Evolutionary conservation across 2,113 vertebrate genomes (phyloP), one percentile per base, ranked within the genome.

Genomic region (Odocoileus virginianus): DNA sequence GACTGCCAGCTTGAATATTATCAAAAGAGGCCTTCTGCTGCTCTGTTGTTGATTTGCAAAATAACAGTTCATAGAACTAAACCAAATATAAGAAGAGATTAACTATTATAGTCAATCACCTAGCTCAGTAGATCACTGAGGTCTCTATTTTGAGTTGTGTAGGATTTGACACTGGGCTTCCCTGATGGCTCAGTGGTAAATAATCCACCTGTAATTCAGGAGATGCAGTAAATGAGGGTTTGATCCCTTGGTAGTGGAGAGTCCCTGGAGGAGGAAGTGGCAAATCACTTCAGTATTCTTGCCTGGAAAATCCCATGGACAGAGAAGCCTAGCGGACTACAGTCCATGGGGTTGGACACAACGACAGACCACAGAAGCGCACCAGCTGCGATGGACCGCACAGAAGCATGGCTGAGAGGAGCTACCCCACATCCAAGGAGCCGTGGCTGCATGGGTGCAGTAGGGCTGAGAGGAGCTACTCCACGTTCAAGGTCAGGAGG

Each of bases 351-450:
- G 36, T 25, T 43, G 71, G 71, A 13, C 11, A 25, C 17, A 50
- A 50, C 3, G 47, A 50, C 47, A 50, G 47, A 50, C 12, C 2
- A 12, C 47, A 50, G 47, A 50, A 50, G 47, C 12, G 12, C 3
- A 1, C 47, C 47, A 50, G 13, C 12, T 50, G 47, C 0, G 12
- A 13, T 3, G 1, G 47, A 13, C 47, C 13, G 13, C 47, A 50
- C 47, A 50, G 12, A 50, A 50, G 47, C 47, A 2, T 47, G 47
- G 47, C 47, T 10, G 47, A 47, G 47, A 12, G 47, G 47, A 47
- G 47, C 47, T 47, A 47, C 47, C 47, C 47, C 47, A 47, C 47
- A 11, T 47, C 47, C 47, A 47, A 12, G 47, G 47, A 47, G 47
- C 11, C 2, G 47, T 47, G 47, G 47, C 47, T 47, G 47, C 47